Conservation (phyloP, 2,797 vertebrate genomes). For the Lacerta viridis region DNA sequence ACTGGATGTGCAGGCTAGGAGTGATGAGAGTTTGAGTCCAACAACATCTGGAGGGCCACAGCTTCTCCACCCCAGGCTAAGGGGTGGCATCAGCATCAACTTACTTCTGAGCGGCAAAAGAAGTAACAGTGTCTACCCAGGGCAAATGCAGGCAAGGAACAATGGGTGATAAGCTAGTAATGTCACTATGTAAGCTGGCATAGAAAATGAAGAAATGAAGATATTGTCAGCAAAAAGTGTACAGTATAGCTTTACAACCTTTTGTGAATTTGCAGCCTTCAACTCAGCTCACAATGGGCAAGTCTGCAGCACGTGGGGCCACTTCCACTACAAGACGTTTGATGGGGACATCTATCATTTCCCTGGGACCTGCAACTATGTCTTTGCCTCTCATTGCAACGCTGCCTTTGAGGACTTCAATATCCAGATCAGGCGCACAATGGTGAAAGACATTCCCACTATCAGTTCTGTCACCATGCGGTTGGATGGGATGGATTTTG, state of each 20-base stretch:
- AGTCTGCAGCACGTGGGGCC: conserved; percentile 84
- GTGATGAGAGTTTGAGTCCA: too few species aligned
- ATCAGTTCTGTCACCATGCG: conserved; percentile 72
- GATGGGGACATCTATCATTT: conserved; percentile 80
- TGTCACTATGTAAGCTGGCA: not conserved
- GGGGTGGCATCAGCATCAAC: not conserved
- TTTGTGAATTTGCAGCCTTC: conserved; percentile 71
- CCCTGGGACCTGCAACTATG: conserved; percentile 81
- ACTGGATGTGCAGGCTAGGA: too few species aligned
- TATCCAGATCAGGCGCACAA: conserved; percentile 77
- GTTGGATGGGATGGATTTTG: conserved; percentile 73
- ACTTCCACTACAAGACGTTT: conserved; percentile 84
- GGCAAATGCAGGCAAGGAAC: not conserved
- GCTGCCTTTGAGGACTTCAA: conserved; percentile 81
- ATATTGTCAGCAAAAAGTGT: not conserved
- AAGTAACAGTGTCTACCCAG: too few species aligned
- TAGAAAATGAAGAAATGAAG: conserved; percentile 5
- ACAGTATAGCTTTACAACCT: conserved; percentile 20
- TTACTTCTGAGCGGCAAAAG: not conserved
- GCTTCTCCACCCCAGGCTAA: not conserved
- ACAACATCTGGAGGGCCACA: not conserved
- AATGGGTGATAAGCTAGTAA: not conserved
- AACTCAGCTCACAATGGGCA: conserved; percentile 72
- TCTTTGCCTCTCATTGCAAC: conserved; percentile 79
- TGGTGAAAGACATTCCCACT: conserved; percentile 17